Percentiles rank a stretch among this genome's conserved stretches.
Conservation (phyloP, 2,797 vertebrate genomes). For the Benthosema pterotum region DNA sequence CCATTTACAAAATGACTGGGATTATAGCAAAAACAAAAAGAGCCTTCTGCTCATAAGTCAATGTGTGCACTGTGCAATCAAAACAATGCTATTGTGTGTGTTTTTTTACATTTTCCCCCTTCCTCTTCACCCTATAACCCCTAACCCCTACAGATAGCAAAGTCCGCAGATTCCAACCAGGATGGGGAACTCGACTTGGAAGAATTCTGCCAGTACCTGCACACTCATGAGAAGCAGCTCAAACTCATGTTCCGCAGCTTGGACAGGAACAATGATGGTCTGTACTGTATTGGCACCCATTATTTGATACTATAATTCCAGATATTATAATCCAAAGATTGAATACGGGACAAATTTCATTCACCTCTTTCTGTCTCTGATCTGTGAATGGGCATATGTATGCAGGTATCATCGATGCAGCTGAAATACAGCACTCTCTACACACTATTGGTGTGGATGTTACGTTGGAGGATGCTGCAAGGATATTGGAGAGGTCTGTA, state of each 20-base stretch:
- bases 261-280: slow-evolving; percentile 90
- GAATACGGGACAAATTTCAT: background rate
- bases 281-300: slow-evolving; percentile 10
- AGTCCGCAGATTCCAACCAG: slow-evolving; percentile 77
- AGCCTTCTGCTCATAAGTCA: too few species aligned
- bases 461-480: slow-evolving; percentile 82
- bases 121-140: slow-evolving; percentile 1
- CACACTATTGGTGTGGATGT: slow-evolving; percentile 83
- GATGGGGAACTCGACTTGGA: slow-evolving; percentile 87
- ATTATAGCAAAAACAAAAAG: too few species aligned
- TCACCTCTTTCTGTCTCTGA: background rate
- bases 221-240: slow-evolving; percentile 84
- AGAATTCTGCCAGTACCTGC: slow-evolving; percentile 86
- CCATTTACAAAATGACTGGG: too few species aligned
- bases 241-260: slow-evolving; percentile 87
- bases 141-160: slow-evolving; percentile 77
- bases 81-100: background rate
- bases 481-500: slow-evolving; percentile 86
- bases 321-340: background rate
- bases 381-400: slow-evolving; percentile 25
- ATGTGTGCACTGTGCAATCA: too few species aligned
- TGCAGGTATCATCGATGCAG: slow-evolving; percentile 86
- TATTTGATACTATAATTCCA: background rate
- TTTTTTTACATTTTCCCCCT: background rate
- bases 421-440: slow-evolving; percentile 89